A percentile compares a stretch with the other conserved stretches of the same genome.
These are phyloP conservation scores for Tympanoctomys barrerae DNA, from an alignment of 2,797 vertebrate species.

Conservation along the genomic window DNA sequence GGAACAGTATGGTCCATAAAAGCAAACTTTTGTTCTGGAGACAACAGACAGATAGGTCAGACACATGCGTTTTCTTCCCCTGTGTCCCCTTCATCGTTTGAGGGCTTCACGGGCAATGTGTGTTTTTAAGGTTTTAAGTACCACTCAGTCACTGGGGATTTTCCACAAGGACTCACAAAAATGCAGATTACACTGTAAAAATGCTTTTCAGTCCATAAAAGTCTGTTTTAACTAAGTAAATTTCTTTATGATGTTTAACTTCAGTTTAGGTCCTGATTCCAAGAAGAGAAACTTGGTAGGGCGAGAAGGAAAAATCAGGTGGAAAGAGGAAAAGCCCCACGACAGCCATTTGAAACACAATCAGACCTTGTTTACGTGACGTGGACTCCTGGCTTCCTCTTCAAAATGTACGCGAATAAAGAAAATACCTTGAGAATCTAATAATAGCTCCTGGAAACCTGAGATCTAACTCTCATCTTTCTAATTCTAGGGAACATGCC, in stretches of 20 bases:
- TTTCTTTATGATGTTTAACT: slow-evolving; percentile 84
- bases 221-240: slow-evolving; percentile 67
- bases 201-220: slow-evolving; percentile 82
- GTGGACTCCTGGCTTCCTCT: slow-evolving; percentile 59
- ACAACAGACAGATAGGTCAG: not conserved
- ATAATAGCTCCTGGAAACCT: slow-evolving; percentile 80
- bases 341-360: slow-evolving; percentile 60
- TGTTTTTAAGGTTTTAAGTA: slow-evolving; percentile 68
- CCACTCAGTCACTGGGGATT: slow-evolving; percentile 71
- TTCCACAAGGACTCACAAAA: slow-evolving; percentile 78
- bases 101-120: slow-evolving; percentile 47
- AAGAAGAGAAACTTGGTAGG: slow-evolving; percentile 69
- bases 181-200: slow-evolving; percentile 82
- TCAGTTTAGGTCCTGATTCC: slow-evolving; percentile 71
- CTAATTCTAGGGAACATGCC: slow-evolving; percentile 66
- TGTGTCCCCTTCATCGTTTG: slow-evolving; percentile 36
- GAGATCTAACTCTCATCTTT: slow-evolving; percentile 80
- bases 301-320: slow-evolving; percentile 42
- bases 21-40: slow-evolving; percentile 12
- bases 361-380: slow-evolving; percentile 74
- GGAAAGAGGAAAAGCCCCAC: slow-evolving; percentile 65
- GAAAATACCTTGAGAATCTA: slow-evolving; percentile 80
- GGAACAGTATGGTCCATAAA: not conserved
- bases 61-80: not conserved
- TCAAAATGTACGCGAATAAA: slow-evolving; percentile 63